A percentile compares a stretch with the other conserved stretches of the same genome.
These are phyloP conservation scores for Xestia ashworthii DNA, from an alignment of 2,888 invertebrate species.

Conservation along the genomic window DNA sequence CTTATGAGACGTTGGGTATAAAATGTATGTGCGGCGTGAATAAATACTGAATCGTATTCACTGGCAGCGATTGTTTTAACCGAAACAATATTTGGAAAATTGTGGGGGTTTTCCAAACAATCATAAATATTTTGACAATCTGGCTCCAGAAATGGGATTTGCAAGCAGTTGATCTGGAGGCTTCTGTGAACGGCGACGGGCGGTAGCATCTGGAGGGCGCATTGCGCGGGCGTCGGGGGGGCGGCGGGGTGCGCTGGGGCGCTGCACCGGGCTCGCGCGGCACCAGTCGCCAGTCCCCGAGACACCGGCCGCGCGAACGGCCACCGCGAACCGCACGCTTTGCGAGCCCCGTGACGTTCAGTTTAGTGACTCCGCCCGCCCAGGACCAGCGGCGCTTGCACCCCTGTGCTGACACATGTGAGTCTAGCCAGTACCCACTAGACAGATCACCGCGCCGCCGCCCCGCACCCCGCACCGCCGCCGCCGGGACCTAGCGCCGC, in stretches of 20 bases:
- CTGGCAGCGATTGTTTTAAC: background rate
- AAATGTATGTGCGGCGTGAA: background rate
- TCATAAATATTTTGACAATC: background rate
- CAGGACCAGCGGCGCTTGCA: conserved; percentile 81
- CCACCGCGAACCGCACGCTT: conserved; percentile 81
- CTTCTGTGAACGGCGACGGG: conserved; percentile 74
- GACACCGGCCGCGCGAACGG: conserved; percentile 90
- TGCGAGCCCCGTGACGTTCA: conserved; percentile 74
- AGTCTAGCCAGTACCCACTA: conserved; percentile 74
- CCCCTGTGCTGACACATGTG: conserved; percentile 84
- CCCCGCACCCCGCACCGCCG: conserved; percentile 38
- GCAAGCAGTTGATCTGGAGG: conserved; percentile 73
- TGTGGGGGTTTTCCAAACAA: conserved; percentile 11
- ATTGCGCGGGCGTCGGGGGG: conserved; percentile 80
- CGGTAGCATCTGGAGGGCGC: conserved; percentile 85
- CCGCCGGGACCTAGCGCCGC: conserved; percentile 64
- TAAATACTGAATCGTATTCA: background rate
- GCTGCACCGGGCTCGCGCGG: conserved; percentile 80
- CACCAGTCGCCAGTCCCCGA: conserved; percentile 88
- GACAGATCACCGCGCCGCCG: conserved; percentile 61
- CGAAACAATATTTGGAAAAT: conserved; percentile 13
- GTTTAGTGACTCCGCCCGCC: conserved; percentile 81
- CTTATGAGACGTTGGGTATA: conserved; percentile 9
- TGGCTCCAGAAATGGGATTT: conserved; percentile 30
- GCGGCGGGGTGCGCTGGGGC: conserved; percentile 84